phyloP scores from a whole-genome alignment of 2,113 vertebrate species.

The Alexandromys fortis region DNA sequence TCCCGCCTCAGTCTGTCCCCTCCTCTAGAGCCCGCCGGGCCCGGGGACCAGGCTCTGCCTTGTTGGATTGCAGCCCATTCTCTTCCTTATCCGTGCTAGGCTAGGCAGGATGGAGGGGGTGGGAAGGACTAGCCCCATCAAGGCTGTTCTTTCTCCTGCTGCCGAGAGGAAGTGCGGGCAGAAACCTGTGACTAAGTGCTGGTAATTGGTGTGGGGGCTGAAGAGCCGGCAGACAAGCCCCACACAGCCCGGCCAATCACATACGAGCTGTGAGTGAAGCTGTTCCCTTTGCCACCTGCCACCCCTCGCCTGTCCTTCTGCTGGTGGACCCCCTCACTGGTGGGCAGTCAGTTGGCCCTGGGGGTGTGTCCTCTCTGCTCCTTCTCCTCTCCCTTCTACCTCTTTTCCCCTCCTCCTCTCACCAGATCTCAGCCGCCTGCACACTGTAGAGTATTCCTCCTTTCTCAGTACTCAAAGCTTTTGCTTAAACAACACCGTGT shows the following conservation, averaged over 20 bases:
- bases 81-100: neutral
- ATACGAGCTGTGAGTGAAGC: neutral
- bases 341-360: neutral
- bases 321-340: fast-evolving
- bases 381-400: no score
- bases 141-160: constrained; percentile 26
- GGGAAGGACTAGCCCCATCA: neutral
- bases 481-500: no score
- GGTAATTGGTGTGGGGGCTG: constrained; percentile 28
- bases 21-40: neutral
- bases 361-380: fast-evolving
- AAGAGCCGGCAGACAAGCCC: neutral
- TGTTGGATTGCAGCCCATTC: neutral
- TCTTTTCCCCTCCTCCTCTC: neutral
- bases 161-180: neutral
- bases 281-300: fast-evolving
- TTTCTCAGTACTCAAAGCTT: neutral
- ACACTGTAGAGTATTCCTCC: neutral
- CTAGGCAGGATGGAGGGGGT: neutral
- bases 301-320: no score
- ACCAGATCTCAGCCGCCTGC: no score
- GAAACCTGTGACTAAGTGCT: constrained; percentile 33
- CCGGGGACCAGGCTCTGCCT: neutral
- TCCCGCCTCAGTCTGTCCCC: neutral
- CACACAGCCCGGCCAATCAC: neutral